phyloP scores from a whole-genome alignment of 2,113 vertebrate species.

The Laticauda colubrina region DNA sequence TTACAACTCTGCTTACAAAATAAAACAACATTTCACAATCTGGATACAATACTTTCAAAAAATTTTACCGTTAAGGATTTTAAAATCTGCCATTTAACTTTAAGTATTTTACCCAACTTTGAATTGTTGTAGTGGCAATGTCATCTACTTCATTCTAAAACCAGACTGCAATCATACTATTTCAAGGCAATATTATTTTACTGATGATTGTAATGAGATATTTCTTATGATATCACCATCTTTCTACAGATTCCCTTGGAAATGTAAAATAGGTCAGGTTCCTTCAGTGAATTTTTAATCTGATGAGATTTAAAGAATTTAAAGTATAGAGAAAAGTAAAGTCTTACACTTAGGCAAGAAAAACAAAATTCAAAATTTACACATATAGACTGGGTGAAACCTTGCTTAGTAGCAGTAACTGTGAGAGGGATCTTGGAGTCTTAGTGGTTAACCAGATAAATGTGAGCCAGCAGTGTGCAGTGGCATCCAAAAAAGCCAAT shows the following conservation, averaged over 20 bases:
- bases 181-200: not conserved
- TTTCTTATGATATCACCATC: not conserved
- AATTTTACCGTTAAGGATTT: not conserved
- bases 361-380: too few species aligned
- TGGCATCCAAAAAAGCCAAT: too few species aligned
- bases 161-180: not conserved
- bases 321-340: too few species aligned
- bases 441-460: too few species aligned
- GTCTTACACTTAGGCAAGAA: too few species aligned
- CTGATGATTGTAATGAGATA: not conserved
- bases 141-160: not conserved
- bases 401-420: too few species aligned
- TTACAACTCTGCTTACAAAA: not conserved
- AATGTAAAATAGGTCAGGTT: not conserved
- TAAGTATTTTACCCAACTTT: not conserved
- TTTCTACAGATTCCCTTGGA: not conserved
- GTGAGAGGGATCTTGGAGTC: too few species aligned
- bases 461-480: too few species aligned
- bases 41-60: not conserved
- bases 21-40: not conserved
- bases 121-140: not conserved
- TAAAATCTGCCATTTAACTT: not conserved
- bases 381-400: too few species aligned
- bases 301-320: not conserved
- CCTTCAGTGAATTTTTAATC: not conserved